phyloP scores from a whole-genome alignment of 2,797 vertebrate species.

The Arctocebus calabarensis region DNA sequence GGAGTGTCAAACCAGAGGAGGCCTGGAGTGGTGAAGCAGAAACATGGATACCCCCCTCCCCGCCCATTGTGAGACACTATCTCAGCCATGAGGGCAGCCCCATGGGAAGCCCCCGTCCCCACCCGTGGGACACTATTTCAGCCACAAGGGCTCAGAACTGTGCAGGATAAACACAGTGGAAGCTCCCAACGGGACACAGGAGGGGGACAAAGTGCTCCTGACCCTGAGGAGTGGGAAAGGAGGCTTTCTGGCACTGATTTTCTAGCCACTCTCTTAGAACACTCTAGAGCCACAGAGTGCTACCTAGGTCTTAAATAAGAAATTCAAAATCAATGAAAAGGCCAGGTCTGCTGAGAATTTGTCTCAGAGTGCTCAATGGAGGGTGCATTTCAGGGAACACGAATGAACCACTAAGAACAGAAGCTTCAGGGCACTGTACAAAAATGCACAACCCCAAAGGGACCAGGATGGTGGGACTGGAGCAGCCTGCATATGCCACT shows the following conservation, averaged over 20 bases:
- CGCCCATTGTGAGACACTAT: too few species aligned
- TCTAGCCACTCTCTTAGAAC: not conserved
- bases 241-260: not conserved
- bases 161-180: not conserved
- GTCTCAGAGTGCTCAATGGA: not conserved
- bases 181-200: not conserved
- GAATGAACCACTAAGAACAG: not conserved
- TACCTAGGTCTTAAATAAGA: not conserved
- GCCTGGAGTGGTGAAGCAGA: not conserved
- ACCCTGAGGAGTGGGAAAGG: not conserved
- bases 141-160: not conserved
- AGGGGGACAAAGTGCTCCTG: not conserved
- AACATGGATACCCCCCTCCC: not conserved
- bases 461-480: too few species aligned
- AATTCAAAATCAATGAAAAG: not conserved
- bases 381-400: not conserved
- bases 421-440: constrained; percentile 12
- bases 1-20: not conserved
- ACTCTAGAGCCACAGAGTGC: not conserved
- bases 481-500: too few species aligned
- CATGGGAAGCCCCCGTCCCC: too few species aligned
- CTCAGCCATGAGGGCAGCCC: too few species aligned
- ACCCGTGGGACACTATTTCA: too few species aligned
- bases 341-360: not conserved
- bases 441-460: not conserved